Conservation (phyloP, 1,140 invertebrate species). For the Drosophila erecta region DNA sequence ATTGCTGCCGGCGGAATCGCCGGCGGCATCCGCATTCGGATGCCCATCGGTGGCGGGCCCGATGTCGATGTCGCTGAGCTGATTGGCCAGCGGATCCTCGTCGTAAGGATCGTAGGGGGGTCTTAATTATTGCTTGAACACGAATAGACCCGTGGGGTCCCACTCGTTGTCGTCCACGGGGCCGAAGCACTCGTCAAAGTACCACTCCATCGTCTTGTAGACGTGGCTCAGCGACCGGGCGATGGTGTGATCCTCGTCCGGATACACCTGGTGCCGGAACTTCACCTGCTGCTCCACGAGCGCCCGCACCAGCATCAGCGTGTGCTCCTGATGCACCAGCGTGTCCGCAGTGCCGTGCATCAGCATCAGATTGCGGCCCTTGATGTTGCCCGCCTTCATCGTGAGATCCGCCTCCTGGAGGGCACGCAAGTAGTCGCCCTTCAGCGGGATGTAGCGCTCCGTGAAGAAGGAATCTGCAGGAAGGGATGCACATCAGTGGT, state of each 20-base stretch:
- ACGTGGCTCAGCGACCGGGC: conserved; percentile 89
- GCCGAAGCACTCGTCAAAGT: conserved; percentile 93
- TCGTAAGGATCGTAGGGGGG: conserved; percentile 81
- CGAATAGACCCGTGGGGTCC: conserved; percentile 86
- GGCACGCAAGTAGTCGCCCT: conserved; percentile 88
- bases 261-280: conserved; percentile 93
- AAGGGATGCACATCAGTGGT: background rate
- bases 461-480: conserved; percentile 92
- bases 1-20: conserved; percentile 41
- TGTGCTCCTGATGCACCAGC: conserved; percentile 93
- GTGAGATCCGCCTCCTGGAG: conserved; percentile 91
- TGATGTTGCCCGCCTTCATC: conserved; percentile 88
- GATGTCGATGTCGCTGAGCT: conserved; percentile 68
- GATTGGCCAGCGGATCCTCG: conserved; percentile 77
- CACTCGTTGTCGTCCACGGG: conserved; percentile 90
- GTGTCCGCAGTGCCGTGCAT: conserved; percentile 93
- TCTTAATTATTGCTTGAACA: conserved; percentile 84
- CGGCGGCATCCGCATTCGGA: conserved; percentile 18
- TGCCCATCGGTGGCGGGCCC: conserved; percentile 42
- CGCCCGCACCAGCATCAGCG: conserved; percentile 91
- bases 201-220: conserved; percentile 93
- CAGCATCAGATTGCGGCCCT: conserved; percentile 87
- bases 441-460: conserved; percentile 91
- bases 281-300: conserved; percentile 90
- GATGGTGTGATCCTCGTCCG: conserved; percentile 92